A percentile compares a stretch with the other conserved stretches of the same genome.
phyloP scores from a whole-genome alignment of 23 tunicate genomes.

The Trididemnum clinides region DNA sequence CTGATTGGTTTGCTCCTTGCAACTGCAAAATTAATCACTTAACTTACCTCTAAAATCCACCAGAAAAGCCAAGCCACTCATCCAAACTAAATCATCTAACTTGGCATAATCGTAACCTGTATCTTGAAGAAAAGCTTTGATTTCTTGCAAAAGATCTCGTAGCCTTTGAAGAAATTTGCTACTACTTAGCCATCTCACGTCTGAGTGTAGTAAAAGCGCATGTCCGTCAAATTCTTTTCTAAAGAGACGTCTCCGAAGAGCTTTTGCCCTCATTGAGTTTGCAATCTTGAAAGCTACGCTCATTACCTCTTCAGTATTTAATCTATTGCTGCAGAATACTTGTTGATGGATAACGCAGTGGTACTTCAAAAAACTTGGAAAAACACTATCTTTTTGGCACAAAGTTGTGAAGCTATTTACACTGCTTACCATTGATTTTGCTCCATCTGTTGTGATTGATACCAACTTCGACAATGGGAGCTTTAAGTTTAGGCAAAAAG shows the following conservation, averaged over 20 bases:
- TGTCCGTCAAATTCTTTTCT: neutral
- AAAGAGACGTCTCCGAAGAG: conserved; percentile 15
- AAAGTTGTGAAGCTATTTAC: conserved; percentile 10
- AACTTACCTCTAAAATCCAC: neutral
- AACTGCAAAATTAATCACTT: conserved; percentile 24
- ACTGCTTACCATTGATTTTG: conserved; percentile 27
- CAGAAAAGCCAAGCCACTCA: too few relatives aligned
- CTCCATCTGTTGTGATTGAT: too few relatives aligned
- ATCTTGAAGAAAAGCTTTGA: too few relatives aligned
- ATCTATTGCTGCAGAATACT: conserved; percentile 13
- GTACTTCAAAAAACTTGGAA: conserved; percentile 19
- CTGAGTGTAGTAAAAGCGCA: conserved; percentile 22
- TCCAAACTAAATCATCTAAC: neutral
- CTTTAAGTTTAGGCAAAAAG: neutral
- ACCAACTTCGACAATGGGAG: too few relatives aligned
- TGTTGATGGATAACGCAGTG: conserved; percentile 45
- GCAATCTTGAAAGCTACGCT: conserved; percentile 14
- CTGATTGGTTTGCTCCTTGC: too few relatives aligned
- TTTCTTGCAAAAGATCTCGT: neutral
- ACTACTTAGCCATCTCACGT: conserved; percentile 21
- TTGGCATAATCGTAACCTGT: neutral
- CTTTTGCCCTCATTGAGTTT: conserved; percentile 16
- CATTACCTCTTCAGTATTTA: conserved; percentile 37
- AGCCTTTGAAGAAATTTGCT: conserved; percentile 10
- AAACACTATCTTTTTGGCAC: neutral